phyloP scores from a whole-genome alignment of 2,113 vertebrate genomes.

The Epinephelus moara region DNA sequence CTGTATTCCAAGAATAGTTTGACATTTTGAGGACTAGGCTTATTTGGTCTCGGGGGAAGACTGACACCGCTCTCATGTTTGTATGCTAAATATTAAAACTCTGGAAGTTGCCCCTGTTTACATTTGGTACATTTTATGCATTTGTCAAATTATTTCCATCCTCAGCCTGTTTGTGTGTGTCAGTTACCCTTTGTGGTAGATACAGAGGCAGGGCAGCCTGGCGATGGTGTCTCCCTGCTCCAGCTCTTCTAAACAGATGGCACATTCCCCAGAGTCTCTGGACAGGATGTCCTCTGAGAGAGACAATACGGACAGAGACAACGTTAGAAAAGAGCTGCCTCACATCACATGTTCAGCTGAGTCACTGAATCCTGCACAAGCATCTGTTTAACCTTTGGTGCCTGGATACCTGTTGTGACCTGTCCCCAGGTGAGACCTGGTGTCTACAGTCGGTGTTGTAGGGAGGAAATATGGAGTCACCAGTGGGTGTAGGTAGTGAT shows the following conservation, averaged over 20 bases:
- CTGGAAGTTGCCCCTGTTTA: neutral
- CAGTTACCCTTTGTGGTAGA: slow-evolving; percentile 98
- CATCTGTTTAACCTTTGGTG: slow-evolving; percentile 54
- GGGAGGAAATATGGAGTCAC: neutral
- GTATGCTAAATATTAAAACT: neutral
- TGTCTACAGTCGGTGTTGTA: neutral
- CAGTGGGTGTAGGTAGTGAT: neutral
- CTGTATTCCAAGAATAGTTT: too few relatives aligned
- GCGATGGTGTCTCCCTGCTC: slow-evolving; percentile 98
- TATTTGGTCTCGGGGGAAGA: neutral
- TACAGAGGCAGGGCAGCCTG: slow-evolving; percentile 97
- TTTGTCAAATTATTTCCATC: neutral
- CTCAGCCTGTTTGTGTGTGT: neutral
- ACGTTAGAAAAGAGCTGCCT: slow-evolving; percentile 47
- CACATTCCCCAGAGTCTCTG: slow-evolving; percentile 97
- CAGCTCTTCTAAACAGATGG: slow-evolving; percentile 97
- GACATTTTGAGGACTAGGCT: neutral
- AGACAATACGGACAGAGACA: slow-evolving; percentile 56
- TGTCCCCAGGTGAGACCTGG: neutral
- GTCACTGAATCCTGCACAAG: slow-evolving; percentile 7
- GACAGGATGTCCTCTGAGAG: slow-evolving; percentile 95
- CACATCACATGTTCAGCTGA: slow-evolving; percentile 24
- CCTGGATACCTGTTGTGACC: slow-evolving; percentile 9
- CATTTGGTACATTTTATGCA: neutral
- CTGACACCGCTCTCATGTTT: neutral